Conservation (phyloP, 2,113 vertebrate species). For the Fukomys damarensis region DNA sequence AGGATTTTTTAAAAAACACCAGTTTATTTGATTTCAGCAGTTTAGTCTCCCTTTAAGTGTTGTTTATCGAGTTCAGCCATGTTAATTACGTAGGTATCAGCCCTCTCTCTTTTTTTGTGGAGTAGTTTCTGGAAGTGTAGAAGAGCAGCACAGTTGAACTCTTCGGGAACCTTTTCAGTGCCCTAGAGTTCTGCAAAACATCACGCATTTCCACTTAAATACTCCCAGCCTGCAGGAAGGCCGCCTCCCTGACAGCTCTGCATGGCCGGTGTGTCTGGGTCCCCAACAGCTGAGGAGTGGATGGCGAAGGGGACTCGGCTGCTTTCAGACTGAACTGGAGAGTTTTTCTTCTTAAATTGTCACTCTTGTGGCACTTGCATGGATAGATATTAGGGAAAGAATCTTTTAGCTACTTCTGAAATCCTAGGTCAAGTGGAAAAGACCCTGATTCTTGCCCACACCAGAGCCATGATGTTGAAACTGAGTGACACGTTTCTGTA, state of each 20-base stretch:
- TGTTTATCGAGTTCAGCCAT: neutral
- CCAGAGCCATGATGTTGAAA: neutral
- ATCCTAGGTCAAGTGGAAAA: conserved; percentile 1
- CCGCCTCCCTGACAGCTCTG: neutral
- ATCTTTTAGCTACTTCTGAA: neutral
- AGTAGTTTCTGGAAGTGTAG: neutral
- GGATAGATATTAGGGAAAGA: neutral
- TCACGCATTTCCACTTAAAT: neutral
- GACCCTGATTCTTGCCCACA: neutral
- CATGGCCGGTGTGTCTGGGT: neutral
- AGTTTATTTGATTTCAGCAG: neutral
- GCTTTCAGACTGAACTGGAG: neutral
- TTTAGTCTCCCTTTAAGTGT: conserved; percentile 14
- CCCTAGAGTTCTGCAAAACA: conserved; percentile 25
- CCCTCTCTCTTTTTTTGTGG: neutral
- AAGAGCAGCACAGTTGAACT: neutral
- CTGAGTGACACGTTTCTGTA: neutral
- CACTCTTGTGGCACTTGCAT: neutral
- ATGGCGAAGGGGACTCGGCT: neutral
- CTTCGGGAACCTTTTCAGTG: neutral
- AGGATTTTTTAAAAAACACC: neutral
- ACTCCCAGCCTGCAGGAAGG: neutral
- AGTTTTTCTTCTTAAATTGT: neutral
- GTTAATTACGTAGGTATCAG: neutral
- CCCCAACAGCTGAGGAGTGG: neutral